phyloP scores from a whole-genome alignment of 2,113 vertebrate genomes.

The Motacilla tschutschensis region DNA sequence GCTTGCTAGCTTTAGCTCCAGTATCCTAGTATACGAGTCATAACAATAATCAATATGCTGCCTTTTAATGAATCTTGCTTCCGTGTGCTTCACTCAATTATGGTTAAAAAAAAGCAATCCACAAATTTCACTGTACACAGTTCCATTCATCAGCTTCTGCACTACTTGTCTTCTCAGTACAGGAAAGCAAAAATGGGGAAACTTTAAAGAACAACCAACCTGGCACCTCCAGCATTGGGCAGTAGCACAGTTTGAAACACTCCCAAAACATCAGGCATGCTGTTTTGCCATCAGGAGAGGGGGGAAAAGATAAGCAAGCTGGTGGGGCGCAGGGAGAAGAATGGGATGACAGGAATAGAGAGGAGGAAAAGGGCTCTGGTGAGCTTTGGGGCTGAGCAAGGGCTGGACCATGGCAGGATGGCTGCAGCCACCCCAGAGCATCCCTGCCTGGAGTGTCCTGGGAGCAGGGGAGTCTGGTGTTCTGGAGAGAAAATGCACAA shows the following conservation, averaged over 20 bases:
- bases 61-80: conserved; percentile 83
- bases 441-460: background rate
- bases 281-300: background rate
- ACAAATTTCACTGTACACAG: conserved; percentile 68
- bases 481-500: conserved; percentile 37
- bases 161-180: conserved; percentile 69
- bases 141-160: conserved; percentile 69
- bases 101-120: conserved; percentile 61
- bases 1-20: conserved; percentile 79
- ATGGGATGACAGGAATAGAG: background rate
- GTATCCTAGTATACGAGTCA: conserved; percentile 74
- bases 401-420: background rate
- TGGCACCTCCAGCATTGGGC: background rate
- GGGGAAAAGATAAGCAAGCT: background rate
- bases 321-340: background rate
- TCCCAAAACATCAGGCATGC: background rate
- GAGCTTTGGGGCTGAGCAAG: background rate
- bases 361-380: background rate
- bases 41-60: conserved; percentile 83
- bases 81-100: conserved; percentile 70
- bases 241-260: background rate
- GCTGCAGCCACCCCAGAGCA: background rate
- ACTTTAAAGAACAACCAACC: conserved; percentile 80
- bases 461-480: background rate
- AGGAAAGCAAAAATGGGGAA: conserved; percentile 54